Evolutionary conservation across 2,797 vertebrate species (phyloP), one percentile per base, ranked within the genome.

Genomic region (Hirundo rustica): DNA sequence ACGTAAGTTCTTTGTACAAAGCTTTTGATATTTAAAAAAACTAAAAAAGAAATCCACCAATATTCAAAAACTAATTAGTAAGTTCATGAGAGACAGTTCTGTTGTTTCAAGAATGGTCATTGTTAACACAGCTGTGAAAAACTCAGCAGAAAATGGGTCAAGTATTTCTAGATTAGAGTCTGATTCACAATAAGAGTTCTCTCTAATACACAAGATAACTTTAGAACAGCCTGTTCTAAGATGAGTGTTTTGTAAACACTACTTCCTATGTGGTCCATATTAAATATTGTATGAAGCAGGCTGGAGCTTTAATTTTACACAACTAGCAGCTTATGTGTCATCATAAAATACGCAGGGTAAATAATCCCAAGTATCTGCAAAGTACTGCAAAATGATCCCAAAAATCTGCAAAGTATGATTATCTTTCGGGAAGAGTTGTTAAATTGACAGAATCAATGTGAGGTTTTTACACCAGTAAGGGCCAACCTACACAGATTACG

Each of bases 401-500:
- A 26, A 27, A 65, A 78, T 47, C 38, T 81, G 20, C 89, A 75
- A 32, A 62, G 10, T 47, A 13, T 6, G 16, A n/a, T 61, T 61
- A 6, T 79, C 6, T 36, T 40, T 76, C 67, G 88, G 47, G 30
- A 67, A 38, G 36, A 54, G 27, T 23, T 50, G 32, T 55, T 79
- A 79, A 76, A 65, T 18, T n/a, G 55, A 16, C 60, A 92, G 32
- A 36, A n/a, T 19, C 85, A 42, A 4, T 20, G 12, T 61, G 57
- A 5, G 1, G 0, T 10, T 38, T 77, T 76, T 83, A 21, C 32
- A 47, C 30, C 79, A 38, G 0, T 38, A n/a, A 71, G 78, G 15
- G 7, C 27, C 55, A 30, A 9, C 40, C 25, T 65, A 1, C 30
- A 36, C 18, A 68, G 27, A 22, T 32, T 16, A 5, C 2, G 4